These are phyloP conservation scores for Arnoldichthys spilopterus DNA, from an alignment of 2,797 vertebrate genomes.

Conservation along the genomic window DNA sequence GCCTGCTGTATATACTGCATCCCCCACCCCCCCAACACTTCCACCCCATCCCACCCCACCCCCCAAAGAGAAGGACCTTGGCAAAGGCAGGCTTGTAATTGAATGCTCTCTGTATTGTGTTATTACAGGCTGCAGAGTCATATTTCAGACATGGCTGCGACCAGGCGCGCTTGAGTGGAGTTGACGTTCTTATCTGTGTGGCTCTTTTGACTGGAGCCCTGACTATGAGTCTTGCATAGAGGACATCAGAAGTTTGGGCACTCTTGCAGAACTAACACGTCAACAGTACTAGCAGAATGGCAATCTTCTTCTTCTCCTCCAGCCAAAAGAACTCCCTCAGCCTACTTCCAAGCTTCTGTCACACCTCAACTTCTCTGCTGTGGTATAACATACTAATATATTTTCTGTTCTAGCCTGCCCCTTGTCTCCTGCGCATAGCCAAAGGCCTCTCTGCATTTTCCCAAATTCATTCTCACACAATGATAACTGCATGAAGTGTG, in stretches of 20 bases:
- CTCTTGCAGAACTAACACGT: not conserved
- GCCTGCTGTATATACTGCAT: conserved; percentile 57
- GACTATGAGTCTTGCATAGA: conserved; percentile 16
- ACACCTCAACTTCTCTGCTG: conserved; percentile 1
- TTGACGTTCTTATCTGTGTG: conserved; percentile 56
- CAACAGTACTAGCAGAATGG: not conserved
- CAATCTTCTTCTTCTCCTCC: not conserved
- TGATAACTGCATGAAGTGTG: conserved; percentile 41
- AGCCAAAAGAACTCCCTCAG: not conserved
- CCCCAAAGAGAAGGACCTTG: conserved; percentile 59
- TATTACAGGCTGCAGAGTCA: conserved; percentile 60
- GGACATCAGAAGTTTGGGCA: conserved; percentile 30
- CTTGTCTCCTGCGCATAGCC: not conserved
- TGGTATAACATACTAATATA: conserved; percentile 8
- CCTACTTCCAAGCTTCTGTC: not conserved
- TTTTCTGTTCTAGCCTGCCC: conserved; percentile 28
- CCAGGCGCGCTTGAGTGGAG: conserved; percentile 40
- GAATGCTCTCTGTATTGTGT: conserved; percentile 62
- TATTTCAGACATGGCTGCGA: conserved; percentile 57
- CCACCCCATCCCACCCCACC: not conserved
- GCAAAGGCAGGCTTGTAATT: conserved; percentile 62
- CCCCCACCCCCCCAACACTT: conserved; percentile 28
- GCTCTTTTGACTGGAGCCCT: conserved; percentile 23
- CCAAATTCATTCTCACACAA: conserved; percentile 19
- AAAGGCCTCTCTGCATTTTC: not conserved